Evolutionary conservation across 2,113 vertebrate species (phyloP), one percentile per base, ranked within the genome.

Genomic region (Morone saxatilis): DNA sequence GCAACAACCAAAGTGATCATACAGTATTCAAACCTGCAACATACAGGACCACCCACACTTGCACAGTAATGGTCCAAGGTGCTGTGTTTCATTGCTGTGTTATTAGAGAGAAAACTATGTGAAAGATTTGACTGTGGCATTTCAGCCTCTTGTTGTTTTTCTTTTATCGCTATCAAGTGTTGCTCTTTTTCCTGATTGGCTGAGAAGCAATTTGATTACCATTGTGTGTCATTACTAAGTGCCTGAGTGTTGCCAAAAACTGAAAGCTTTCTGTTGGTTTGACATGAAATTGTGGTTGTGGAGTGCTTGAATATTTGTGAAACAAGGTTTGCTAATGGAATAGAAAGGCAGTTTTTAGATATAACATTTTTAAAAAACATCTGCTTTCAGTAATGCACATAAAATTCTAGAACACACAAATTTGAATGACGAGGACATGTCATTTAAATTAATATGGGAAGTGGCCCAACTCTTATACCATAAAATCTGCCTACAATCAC

Each of bases 121-220:
- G 53, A n/a, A 53, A 77, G 41, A 73, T 5, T 61, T 45, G 9
- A 45, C 22, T 17, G 6, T 47, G 54, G n/a, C 20, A 54, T 78
- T 53, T 59, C 19, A 47, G 66, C 53, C 41, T 76, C 19, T 12
- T 59, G 11, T 59, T 65, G 25, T 78, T 41, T 31, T 4, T 59
- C 4, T 43, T 53, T 59, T 36, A 31, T 51, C 7, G 7, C 7
- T 38, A 20, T 61, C 25, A 73, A 31, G 50, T 16, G 0, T 36
- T n/a, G 25, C 10, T 62, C 6, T 69, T 56, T 57, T 31, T 9
- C 8, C 48, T 40, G 22, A 61, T 36, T 54, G 66, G 12, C 73
- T 65, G 19, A 71, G 48, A 82, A 53, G 17, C 61, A 19, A 53
- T 66, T 67, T 62, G 65, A 76, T 67, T 38, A 80, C 22, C 38